Base-by-base conservation (phyloP, 2,888 invertebrate genomes). In the Rotaria magnacalcarata region DNA sequence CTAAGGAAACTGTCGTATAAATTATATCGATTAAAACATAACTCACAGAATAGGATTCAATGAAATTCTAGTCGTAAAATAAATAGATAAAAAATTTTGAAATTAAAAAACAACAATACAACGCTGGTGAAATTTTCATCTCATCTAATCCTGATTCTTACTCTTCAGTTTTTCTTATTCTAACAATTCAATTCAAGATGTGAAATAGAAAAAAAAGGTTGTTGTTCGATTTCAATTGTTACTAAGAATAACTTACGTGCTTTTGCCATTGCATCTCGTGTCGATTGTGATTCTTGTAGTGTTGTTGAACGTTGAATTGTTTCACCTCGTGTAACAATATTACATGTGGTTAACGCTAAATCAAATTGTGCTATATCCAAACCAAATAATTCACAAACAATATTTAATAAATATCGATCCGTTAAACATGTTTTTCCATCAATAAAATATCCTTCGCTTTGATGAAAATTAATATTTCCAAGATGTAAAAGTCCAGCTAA, bases 331-430 rank as follows among this genome's bases (percentile, higher is more conserved):
- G 95, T 94, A 1, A 95, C 93, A 88, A 95, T 92, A 88, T 95
- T 96, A 90, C 95, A 95, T 90, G 96, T 96, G 16, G 95, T 93
- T 88, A 96, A 92, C 0, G 95, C 94, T 95, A 96, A 96, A 87
- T 93, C 92, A 88, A 96, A 94, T 90, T 96, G 96, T 87, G 94
- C 94, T 89, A 94, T 93, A 87, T 96, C 95, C 27, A 96, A 91
- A 24, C 94, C 93, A 86, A 96, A 90, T 84, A 96, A 92, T 84
- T 94, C 93, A 0, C 95, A 94, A 80, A 95, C 94, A 94, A 91
- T 21, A 89, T 43, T 58, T 19, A 86, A 52, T 52, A 85, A 80
- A 60, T 85, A 60, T 80, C 75, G 74, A 74, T 86, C 85, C 3
- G 58, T 75, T 24, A 86, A 75, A 85, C 80, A 74, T 34, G 85